Base-by-base conservation (phyloP, 1,140 invertebrate species). In the Hypothenemus hampei region DNA sequence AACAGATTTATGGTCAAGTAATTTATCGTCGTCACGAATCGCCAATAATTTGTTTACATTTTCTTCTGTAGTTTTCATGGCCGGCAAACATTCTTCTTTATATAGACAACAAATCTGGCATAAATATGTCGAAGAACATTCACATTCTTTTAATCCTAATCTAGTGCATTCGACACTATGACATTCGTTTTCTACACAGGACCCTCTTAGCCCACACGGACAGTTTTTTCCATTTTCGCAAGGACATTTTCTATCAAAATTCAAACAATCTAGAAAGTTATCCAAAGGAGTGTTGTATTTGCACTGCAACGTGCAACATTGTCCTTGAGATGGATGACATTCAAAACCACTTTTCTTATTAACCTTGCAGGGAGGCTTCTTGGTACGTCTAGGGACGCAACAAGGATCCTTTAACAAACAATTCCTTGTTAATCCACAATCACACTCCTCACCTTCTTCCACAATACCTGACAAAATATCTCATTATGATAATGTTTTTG, bases 281-380 rank as follows among this genome's bases (percentile, higher is more conserved):
- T 37, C 35, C 35, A 37, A 7, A 11, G 16, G 63, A 44, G 72
- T 64, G 0, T 68, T 68, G 48, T 68, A 71, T 31, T 67, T 63
- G 45, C 74, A 76, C 1, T 68, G 58, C 1, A 61, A 47, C 2
- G 60, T 72, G 48, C 75, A 77, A 52, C 74, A 76, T 3, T 72
- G 57, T 0, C 74, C 74, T 50, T 77, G 74, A 0, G 74, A 74
- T 0, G 75, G 75, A 45, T 77, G 75, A 51, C 75, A 77, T 22
- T 59, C 20, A 44, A 71, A 73, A 15, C 60, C 60, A 11, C 24
- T 35, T 39, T 59, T 50, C 26, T 52, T 57, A 24, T 63, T 64
- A 6, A 64, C 44, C 23, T 56, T 35, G 37, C 64, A 66, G 1
- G 44, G 33, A 22, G 43, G 20, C n/a, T 11, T 10, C 21, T 35